These are phyloP conservation scores for Macrobrachium nipponense DNA, from an alignment of 1,140 invertebrate genomes.

Conservation along the genomic window DNA sequence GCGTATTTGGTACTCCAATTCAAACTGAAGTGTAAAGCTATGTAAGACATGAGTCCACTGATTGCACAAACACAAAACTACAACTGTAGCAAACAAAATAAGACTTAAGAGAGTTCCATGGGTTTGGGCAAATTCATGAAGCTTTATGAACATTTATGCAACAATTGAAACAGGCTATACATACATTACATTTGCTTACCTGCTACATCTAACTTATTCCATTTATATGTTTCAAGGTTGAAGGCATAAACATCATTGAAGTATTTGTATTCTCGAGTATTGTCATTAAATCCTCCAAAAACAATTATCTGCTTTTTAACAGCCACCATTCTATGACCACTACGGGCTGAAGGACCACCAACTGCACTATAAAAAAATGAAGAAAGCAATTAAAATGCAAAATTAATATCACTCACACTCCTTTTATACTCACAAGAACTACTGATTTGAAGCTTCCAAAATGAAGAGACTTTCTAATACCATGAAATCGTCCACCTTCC, in stretches of 20 bases:
- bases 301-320: slow-evolving; percentile 84
- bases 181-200: slow-evolving; percentile 69
- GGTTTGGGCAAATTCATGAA: neutral
- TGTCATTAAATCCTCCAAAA: slow-evolving; percentile 94
- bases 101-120: too few relatives aligned
- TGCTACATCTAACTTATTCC: slow-evolving; percentile 80
- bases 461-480: too few relatives aligned
- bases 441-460: too few relatives aligned
- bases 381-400: neutral
- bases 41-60: too few relatives aligned
- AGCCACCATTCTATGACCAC: slow-evolving; percentile 69
- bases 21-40: too few relatives aligned
- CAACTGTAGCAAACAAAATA: too few relatives aligned
- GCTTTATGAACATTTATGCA: neutral
- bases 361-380: neutral
- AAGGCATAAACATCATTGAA: slow-evolving; percentile 90
- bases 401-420: neutral
- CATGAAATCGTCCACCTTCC: too few relatives aligned
- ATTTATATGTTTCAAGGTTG: slow-evolving; percentile 82
- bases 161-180: neutral
- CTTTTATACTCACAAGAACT: too few relatives aligned
- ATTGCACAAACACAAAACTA: too few relatives aligned
- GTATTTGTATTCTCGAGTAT: slow-evolving; percentile 87
- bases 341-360: slow-evolving; percentile 67
- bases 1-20: too few relatives aligned